Percentiles rank a stretch among this genome's conserved stretches.
These are phyloP conservation scores for Entelurus aequoreus DNA, from an alignment of 2,113 vertebrate genomes.

Conservation along the genomic window DNA sequence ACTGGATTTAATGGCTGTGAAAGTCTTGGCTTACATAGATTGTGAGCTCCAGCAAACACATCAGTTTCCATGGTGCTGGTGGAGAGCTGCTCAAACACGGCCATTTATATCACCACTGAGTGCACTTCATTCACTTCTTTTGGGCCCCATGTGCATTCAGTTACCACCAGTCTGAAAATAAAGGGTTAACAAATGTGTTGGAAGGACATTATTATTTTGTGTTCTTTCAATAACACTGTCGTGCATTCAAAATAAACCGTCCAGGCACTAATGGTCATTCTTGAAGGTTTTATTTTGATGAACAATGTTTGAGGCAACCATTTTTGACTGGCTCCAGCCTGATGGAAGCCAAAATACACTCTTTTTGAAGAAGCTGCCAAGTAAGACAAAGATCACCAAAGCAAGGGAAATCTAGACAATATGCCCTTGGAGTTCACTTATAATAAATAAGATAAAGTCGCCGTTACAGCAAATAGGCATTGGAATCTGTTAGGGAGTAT, in stretches of 20 bases:
- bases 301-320: constrained; percentile 39
- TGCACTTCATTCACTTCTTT: constrained; percentile 33
- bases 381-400: constrained; percentile 18
- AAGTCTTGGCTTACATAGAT: constrained; percentile 8
- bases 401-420: constrained; percentile 17
- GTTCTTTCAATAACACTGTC: not conserved
- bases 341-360: constrained; percentile 15
- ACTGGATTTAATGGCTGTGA: constrained; percentile 2
- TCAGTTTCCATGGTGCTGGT: constrained; percentile 38
- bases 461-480: constrained; percentile 29
- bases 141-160: constrained; percentile 33
- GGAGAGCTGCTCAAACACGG: constrained; percentile 45
- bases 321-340: not conserved
- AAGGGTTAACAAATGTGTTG: constrained; percentile 7
- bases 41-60: constrained; percentile 1
- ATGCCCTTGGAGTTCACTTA: constrained; percentile 23
- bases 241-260: not conserved
- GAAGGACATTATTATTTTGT: not conserved
- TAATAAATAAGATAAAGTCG: constrained; percentile 35
- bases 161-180: constrained; percentile 29
- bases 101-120: constrained; percentile 5
- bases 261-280: constrained; percentile 23
- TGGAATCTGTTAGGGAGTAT: constrained; percentile 10
- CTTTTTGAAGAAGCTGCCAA: constrained; percentile 19
- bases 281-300: constrained; percentile 57